Base-by-base conservation (phyloP, 1,140 invertebrate species). In the Gerris buenoi region DNA sequence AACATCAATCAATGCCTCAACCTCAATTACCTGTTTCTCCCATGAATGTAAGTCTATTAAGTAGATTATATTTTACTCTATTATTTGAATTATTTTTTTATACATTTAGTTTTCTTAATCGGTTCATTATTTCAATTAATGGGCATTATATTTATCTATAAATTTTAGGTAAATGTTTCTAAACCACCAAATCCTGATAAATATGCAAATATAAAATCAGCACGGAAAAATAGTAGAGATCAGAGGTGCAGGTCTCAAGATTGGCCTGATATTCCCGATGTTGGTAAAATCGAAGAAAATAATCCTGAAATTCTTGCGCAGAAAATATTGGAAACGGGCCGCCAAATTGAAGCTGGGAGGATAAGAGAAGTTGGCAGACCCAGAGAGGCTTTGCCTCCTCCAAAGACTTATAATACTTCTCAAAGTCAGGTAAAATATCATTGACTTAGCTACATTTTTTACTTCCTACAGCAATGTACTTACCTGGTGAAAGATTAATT, bases 221-320 rank as follows among this genome's bases (percentile, higher is more conserved):
- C 63, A 25, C 80, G 88, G 1, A 89, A 89, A 73, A 83, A 80
- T 56, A 83, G 80, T 56, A 79, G 88, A 26, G 88, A 90, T 66
- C 83, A 86, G 66, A 81, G 89, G 1, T 86, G 87, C 1, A 79
- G 89, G 1, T 91, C 88, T 1, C 90, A 93, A 76, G 90, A 93
- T 73, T 93, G 90, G 90, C 90, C 91, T 0, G 89, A 92, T 70
- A 88, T 94, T 26, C 90, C 90, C 0, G 89, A 92, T 70, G 85
- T 93, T 28, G 90, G 87, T 1, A 93, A 92, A 76, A 94, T 93
- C 67, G 88, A 93, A 72, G 91, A 93, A 73, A 91, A 91, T 72
- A 93, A 93, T 80, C 91, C 90, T 0, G 91, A 93, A 77, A 84
- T 93, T 58, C 76, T 93, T 18, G 90, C 91, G 0, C 88, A 90